Percentiles rank a stretch among this genome's conserved stretches.
These are phyloP conservation scores for Aplidium turbinatum DNA, from an alignment of 23 tunicate genomes.

Conservation along the genomic window DNA sequence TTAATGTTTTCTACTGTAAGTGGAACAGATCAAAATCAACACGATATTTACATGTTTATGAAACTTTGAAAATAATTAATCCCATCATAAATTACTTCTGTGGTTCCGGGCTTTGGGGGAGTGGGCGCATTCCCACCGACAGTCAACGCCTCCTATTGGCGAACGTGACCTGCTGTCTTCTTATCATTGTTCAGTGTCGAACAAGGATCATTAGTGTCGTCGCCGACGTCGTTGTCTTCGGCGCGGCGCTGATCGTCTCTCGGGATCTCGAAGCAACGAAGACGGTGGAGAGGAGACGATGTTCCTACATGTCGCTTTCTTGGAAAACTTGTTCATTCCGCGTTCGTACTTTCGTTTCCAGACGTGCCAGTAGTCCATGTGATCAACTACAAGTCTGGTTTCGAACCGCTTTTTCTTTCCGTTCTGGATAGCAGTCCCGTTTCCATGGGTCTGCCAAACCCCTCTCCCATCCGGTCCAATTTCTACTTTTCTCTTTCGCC, in stretches of 20 bases:
- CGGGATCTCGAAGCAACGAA: constrained; percentile 3
- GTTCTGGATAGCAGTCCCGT: not conserved
- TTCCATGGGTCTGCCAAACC: constrained; percentile 12
- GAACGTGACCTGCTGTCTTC: too few relatives aligned
- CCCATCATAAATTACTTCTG: too few relatives aligned
- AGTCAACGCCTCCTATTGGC: too few relatives aligned
- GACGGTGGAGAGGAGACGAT: not conserved
- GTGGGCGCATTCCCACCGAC: too few relatives aligned
- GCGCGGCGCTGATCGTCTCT: not conserved
- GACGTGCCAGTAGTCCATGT: constrained; percentile 80
- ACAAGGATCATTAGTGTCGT: too few relatives aligned
- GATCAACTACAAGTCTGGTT: constrained; percentile 76
- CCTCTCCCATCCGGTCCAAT: constrained; percentile 37
- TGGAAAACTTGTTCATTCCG: constrained; percentile 55
- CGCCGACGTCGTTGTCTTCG: not conserved
- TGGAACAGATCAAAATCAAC: too few relatives aligned
- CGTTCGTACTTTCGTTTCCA: constrained; percentile 71
- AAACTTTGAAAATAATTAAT: too few relatives aligned
- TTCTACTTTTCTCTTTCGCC: constrained; percentile 58
- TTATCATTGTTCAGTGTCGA: not conserved
- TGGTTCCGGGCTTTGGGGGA: too few relatives aligned
- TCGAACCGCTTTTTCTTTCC: constrained; percentile 21
- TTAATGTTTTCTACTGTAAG: too few relatives aligned
- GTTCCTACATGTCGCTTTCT: constrained; percentile 34
- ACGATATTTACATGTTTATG: too few relatives aligned